Evolutionary conservation across 2,888 invertebrate genomes (phyloP).

Genomic region (Scelioninae gen. 1): DNA sequence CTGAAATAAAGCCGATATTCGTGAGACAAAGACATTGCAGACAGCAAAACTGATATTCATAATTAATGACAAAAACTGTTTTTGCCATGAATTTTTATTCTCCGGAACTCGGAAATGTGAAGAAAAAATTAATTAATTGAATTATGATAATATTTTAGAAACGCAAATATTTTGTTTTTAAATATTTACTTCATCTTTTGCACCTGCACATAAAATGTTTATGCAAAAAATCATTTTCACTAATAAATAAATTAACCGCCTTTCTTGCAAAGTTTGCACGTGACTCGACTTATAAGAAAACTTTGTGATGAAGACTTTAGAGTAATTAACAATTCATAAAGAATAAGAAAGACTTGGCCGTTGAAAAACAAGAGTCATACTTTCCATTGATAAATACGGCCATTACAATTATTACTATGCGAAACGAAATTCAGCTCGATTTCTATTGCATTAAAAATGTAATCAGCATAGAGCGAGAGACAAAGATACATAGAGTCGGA

Average conservation of each 20-base stretch:
- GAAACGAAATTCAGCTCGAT: constrained; percentile 8
- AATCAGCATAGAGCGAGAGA: background rate
- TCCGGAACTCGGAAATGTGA: too few relatives aligned
- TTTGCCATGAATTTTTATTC: too few relatives aligned
- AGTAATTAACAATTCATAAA: constrained; percentile 39
- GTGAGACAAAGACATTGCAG: constrained; percentile 19
- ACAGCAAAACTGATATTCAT: background rate
- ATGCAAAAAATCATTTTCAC: constrained; percentile 4
- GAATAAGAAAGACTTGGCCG: constrained; percentile 9
- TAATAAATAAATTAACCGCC: background rate
- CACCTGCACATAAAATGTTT: background rate
- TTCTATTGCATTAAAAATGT: constrained; percentile 18
- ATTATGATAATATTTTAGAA: too few relatives aligned
- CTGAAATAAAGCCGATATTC: constrained; percentile 32
- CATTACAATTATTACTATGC: background rate
- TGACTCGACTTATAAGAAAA: background rate
- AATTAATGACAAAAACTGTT: background rate
- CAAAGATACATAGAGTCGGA: background rate
- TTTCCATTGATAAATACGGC: constrained; percentile 25
- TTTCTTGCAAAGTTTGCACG: background rate
- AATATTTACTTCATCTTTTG: background rate
- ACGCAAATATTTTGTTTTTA: too few relatives aligned
- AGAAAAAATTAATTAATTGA: too few relatives aligned
- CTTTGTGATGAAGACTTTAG: constrained; percentile 20
- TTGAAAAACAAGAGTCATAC: constrained; percentile 20